Base-by-base conservation (phyloP, 2,797 vertebrate species). In the Enteromius afrohamiltoni region DNA sequence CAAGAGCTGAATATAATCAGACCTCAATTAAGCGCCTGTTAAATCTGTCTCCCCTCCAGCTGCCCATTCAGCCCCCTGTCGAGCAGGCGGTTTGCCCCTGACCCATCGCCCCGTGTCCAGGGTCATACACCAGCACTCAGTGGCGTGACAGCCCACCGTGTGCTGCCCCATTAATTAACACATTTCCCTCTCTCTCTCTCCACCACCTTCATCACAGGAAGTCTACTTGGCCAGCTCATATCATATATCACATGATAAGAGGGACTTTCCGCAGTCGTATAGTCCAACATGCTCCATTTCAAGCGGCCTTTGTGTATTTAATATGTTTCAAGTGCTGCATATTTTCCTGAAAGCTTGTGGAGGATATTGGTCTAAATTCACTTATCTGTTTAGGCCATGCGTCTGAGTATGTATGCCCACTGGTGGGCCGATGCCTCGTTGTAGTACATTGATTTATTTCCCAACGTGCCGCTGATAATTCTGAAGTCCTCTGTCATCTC, bases 1-100 rank as follows among this genome's bases (percentile, higher is more conserved):
- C 6, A 68, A 77, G 58, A 79, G 51, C 73, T 60, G 79, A 88
- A 86, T 80, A 87, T 87, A 89, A 89, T 85, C 76, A 77, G 84
- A 51, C 60, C 64, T 74, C 85, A 89, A 84, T 89, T 86, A 90
- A 88, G 73, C 34, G 83, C 60, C 84, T 85, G 85, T 85, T 88
- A 88, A 88, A 80, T 78, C 67, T 76, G 79, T 76, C 86, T 86
- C 71, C 64, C 76, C 85, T 85, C 85, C 78, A 86, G 83, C 78
- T 84, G 79, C 78, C 73, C 81, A 49, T 68, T 73, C 70, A 76
- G 83, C 62, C 58, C 82, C 77, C 81, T 79, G 77, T 70, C 19
- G 49, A 70, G 69, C 67, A 17, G 60, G 71, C 67, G 55, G 55
- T 26, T 70, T 83, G 80, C 65, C 75, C 42, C 79, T 79, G 85